phyloP scores from a whole-genome alignment of 53 echinoderm and acorn worm genomes.

The Antedon mediterranea region DNA sequence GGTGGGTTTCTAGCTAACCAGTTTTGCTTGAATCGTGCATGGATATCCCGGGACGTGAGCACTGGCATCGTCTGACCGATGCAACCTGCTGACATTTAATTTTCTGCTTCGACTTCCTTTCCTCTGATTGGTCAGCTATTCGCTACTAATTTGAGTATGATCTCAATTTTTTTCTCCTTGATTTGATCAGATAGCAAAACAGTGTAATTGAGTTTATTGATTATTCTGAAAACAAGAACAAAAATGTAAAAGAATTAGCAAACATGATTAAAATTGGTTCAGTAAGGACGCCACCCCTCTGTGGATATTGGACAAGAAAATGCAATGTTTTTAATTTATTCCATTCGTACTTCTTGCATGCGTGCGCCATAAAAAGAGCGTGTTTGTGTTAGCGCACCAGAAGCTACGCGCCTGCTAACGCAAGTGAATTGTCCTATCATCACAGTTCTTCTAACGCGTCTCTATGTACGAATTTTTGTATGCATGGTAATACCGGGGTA shows the following conservation, averaged over 20 bases:
- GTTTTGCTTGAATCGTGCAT: slow-evolving; percentile 58
- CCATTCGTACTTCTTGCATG: too few relatives aligned
- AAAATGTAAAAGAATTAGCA: background rate
- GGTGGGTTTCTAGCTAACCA: slow-evolving; percentile 50
- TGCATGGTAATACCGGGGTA: too few relatives aligned
- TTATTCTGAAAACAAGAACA: background rate
- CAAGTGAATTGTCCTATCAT: too few relatives aligned
- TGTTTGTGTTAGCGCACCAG: too few relatives aligned
- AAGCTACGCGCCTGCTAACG: too few relatives aligned
- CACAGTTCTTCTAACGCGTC: too few relatives aligned
- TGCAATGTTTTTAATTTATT: background rate
- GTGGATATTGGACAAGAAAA: too few relatives aligned
- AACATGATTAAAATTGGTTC: too few relatives aligned
- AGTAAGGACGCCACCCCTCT: too few relatives aligned
- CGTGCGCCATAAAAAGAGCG: too few relatives aligned
- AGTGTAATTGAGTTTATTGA: background rate
- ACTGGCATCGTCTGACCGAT: slow-evolving; percentile 29
- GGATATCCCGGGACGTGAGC: slow-evolving; percentile 42
- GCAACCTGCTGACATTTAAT: background rate
- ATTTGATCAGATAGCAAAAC: background rate
- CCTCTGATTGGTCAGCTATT: background rate
- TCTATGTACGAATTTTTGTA: too few relatives aligned
- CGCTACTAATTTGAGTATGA: background rate
- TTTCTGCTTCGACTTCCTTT: background rate
- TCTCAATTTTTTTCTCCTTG: background rate